Evolutionary conservation across 2,797 vertebrate genomes (phyloP).

Genomic region (Poecilia picta): DNA sequence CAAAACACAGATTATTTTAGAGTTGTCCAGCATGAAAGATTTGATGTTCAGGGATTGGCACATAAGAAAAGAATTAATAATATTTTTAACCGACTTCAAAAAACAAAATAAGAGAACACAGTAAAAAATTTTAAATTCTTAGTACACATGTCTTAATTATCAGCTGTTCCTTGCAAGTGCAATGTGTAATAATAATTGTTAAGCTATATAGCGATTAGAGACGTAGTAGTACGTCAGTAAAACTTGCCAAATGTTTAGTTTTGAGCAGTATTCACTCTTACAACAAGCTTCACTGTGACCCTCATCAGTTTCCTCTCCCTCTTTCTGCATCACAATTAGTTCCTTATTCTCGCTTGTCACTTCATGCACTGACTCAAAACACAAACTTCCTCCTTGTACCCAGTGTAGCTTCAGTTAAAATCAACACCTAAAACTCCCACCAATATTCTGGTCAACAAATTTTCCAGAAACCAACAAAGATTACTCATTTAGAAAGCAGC

Average conservation of each 20-base stretch:
- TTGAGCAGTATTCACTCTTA: neutral
- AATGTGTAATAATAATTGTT: neutral
- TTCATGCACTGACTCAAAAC: neutral
- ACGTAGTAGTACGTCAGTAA: neutral
- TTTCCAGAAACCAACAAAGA: neutral
- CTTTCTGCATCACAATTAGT: slow-evolving; percentile 17
- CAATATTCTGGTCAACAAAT: neutral
- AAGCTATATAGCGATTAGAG: neutral
- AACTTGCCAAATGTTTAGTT: neutral
- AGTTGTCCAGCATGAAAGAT: neutral
- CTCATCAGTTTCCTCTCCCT: slow-evolving; percentile 24
- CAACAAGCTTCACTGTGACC: slow-evolving; percentile 8
- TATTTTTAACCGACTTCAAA: neutral
- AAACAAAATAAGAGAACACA: neutral
- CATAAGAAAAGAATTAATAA: neutral
- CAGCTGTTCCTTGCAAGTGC: neutral
- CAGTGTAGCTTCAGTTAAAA: neutral
- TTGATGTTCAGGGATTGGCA: neutral
- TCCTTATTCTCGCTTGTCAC: slow-evolving; percentile 12
- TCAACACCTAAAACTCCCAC: neutral
- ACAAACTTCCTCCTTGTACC: neutral
- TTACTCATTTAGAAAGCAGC: neutral
- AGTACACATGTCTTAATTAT: neutral
- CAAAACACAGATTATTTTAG: slow-evolving; percentile 3
- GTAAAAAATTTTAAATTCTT: neutral